A percentile compares a stretch with the other conserved stretches of the same genome.
Conservation (phyloP, 2,113 vertebrate species). For the Gallinago media region DNA sequence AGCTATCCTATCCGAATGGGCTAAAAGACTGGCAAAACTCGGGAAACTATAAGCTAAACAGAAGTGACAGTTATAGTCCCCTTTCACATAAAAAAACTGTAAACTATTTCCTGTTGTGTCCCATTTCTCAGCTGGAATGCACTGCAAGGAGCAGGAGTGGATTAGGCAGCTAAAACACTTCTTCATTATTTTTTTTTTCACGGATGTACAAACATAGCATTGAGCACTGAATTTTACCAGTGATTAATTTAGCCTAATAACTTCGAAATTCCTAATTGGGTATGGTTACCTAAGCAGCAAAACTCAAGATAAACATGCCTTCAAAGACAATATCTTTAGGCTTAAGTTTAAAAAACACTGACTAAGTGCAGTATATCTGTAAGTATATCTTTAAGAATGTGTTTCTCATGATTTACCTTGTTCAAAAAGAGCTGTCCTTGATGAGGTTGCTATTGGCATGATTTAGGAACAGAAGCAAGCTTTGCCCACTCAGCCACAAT, state of each 20-base stretch:
- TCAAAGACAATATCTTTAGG: not conserved
- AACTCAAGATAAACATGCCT: not conserved
- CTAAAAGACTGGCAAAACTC: conserved; percentile 75
- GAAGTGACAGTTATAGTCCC: conserved; percentile 84
- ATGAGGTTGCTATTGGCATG: not conserved
- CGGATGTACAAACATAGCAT: not conserved
- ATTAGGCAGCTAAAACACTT: conserved; percentile 4
- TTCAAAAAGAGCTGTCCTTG: not conserved
- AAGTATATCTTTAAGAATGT: not conserved
- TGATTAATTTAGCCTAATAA: not conserved
- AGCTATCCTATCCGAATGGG: conserved; percentile 69
- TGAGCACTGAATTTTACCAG: not conserved
- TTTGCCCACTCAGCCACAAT: not conserved
- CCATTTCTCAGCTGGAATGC: conserved; percentile 82
- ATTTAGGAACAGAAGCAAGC: not conserved
- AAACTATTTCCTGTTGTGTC: conserved; percentile 87
- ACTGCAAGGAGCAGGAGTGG: conserved; percentile 61
- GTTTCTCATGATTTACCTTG: not conserved
- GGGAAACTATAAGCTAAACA: conserved; percentile 79
- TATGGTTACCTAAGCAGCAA: conserved; percentile 25
- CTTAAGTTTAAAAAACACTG: not conserved
- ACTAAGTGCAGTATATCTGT: not conserved
- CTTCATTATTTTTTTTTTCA: not conserved
- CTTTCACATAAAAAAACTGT: conserved; percentile 76
- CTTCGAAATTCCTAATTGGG: conserved; percentile 37